Conservation (phyloP, 2,888 invertebrate genomes). For the Panopea generosa region DNA sequence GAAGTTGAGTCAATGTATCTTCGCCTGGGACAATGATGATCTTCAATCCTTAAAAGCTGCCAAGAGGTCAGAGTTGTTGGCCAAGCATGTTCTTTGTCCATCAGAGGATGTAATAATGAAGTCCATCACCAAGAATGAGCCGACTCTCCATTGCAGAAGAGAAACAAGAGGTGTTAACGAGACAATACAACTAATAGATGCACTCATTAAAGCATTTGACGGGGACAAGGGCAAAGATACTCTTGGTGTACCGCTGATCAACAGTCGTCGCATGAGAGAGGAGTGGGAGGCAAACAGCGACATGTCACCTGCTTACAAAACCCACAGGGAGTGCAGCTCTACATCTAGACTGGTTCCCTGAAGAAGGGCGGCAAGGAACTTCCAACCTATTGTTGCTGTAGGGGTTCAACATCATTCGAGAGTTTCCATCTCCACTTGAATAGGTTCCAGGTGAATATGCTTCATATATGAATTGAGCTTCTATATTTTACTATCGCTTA, state of each 20-base stretch:
- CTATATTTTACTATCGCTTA: too few species aligned
- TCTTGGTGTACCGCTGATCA: constrained; percentile 58
- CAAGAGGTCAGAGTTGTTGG: too few species aligned
- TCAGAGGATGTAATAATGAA: constrained; percentile 30
- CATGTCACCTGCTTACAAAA: constrained; percentile 60
- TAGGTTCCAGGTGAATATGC: too few species aligned
- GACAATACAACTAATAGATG: constrained; percentile 31
- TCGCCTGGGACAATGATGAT: too few species aligned
- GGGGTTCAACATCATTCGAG: too few species aligned
- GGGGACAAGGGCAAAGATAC: constrained; percentile 22
- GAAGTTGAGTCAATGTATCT: too few species aligned
- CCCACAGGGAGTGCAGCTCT: constrained; percentile 19
- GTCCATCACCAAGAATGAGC: constrained; percentile 46
- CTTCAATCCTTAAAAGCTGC: too few species aligned
- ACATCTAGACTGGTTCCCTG: constrained; percentile 11
- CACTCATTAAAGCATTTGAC: constrained; percentile 29
- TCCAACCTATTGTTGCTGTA: too few species aligned
- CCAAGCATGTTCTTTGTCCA: constrained; percentile 11
- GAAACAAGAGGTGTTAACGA: constrained; percentile 55
- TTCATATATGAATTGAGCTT: too few species aligned
- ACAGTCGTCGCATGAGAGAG: constrained; percentile 23
- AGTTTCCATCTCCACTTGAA: too few species aligned
- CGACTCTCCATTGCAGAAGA: constrained; percentile 58
- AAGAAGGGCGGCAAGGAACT: constrained; percentile 22
- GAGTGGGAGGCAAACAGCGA: constrained; percentile 28